A percentile compares a stretch with the other conserved stretches of the same genome.
phyloP scores from a whole-genome alignment of 2,113 vertebrate genomes.

The Nothocercus nigrocapillus region DNA sequence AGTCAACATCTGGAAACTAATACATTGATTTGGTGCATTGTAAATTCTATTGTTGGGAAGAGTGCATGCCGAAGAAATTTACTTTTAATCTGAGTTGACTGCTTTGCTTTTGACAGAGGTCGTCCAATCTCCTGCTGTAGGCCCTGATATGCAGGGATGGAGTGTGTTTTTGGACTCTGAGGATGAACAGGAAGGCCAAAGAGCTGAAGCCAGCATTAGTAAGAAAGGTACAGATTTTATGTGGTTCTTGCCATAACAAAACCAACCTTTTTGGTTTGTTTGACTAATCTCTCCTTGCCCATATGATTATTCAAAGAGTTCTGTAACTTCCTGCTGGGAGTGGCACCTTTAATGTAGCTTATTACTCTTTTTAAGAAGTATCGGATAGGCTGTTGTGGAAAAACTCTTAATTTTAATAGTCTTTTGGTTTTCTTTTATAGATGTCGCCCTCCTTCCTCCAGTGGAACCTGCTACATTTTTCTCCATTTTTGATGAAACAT shows the following conservation, averaged over 20 bases:
- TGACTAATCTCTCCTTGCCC: background rate
- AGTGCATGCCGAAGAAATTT: background rate
- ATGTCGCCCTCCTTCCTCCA: background rate
- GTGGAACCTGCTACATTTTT: slow-evolving; percentile 47
- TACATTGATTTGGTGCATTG: background rate
- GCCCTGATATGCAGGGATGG: background rate
- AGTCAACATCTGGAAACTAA: background rate
- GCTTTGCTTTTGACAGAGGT: background rate
- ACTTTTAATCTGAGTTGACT: accelerated
- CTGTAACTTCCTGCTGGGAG: background rate
- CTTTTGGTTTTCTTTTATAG: background rate
- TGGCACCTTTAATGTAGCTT: background rate
- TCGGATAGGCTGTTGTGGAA: background rate
- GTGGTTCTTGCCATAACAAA: background rate
- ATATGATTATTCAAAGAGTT: background rate
- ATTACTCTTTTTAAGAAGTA: background rate
- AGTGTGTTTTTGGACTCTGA: background rate
- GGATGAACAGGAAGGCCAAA: background rate
- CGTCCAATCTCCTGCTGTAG: background rate
- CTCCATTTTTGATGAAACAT: slow-evolving; percentile 79
- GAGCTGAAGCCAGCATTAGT: background rate
- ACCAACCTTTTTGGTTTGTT: background rate
- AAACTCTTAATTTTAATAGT: background rate
- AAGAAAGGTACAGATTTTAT: background rate
- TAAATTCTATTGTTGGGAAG: background rate